phyloP scores from a whole-genome alignment of 2,888 invertebrate genomes.

The Euspilapteryx auroguttella region DNA sequence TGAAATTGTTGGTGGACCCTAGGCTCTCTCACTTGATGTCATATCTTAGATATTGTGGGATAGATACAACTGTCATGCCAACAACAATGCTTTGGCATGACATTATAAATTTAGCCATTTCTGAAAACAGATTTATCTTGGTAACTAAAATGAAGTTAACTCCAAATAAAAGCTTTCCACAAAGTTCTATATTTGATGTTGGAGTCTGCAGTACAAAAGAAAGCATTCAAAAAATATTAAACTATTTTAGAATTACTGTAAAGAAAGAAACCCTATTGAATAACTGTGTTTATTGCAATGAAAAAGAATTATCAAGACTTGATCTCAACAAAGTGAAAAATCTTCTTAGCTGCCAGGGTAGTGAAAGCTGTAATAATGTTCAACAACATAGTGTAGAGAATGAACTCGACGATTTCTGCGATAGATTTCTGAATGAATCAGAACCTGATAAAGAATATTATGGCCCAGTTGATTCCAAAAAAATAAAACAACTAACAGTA shows the following conservation, averaged over 20 bases:
- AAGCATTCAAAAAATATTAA: conserved; percentile 68
- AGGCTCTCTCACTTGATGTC: conserved; percentile 23
- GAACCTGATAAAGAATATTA: conserved; percentile 31
- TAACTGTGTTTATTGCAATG: conserved; percentile 69
- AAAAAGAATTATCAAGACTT: conserved; percentile 22
- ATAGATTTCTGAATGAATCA: conserved; percentile 39
- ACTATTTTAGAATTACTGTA: conserved; percentile 66
- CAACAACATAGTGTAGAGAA: conserved; percentile 17
- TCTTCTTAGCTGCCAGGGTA: too few species aligned
- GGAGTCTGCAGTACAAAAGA: conserved; percentile 52
- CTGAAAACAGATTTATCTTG: conserved; percentile 31
- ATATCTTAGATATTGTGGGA: conserved; percentile 47
- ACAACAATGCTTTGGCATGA: conserved; percentile 48
- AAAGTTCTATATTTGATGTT: conserved; percentile 58
- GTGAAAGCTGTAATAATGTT: too few species aligned
- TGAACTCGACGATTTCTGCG: conserved; percentile 24
- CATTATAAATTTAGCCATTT: conserved; percentile 32
- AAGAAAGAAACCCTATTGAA: conserved; percentile 68
- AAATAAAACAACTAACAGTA: conserved; percentile 13
- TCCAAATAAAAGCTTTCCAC: conserved; percentile 54
- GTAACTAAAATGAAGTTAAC: conserved; percentile 47
- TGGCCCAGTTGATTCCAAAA: conserved; percentile 16
- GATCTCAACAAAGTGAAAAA: too few species aligned
- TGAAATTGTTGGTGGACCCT: conserved; percentile 34
- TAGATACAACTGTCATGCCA: conserved; percentile 67